Conservation (phyloP, 2,113 vertebrate genomes). For the Trachemys scripta region DNA sequence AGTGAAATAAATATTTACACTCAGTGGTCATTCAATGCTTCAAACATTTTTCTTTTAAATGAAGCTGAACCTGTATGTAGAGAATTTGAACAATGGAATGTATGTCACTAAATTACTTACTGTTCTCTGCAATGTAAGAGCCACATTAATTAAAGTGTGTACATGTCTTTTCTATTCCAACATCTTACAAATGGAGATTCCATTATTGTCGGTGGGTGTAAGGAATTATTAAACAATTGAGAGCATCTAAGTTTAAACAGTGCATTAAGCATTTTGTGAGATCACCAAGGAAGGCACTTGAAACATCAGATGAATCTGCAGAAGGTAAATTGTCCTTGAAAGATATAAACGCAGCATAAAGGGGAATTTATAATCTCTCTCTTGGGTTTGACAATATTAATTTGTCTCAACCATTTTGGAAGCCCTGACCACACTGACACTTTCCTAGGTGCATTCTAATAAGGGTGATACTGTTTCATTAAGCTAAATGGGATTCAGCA, state of each 20-base stretch:
- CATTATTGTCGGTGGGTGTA: neutral
- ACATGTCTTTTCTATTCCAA: neutral
- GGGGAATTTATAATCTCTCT: slow-evolving; percentile 79
- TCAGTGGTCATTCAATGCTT: neutral
- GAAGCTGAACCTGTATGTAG: neutral
- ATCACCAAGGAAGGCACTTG: slow-evolving; percentile 47
- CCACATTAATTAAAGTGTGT: neutral
- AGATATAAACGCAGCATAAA: slow-evolving; percentile 73
- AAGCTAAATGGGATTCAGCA: slow-evolving; percentile 58
- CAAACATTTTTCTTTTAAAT: neutral
- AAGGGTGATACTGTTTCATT: slow-evolving; percentile 57
- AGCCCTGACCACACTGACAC: slow-evolving; percentile 63
- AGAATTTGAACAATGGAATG: neutral
- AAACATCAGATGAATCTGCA: slow-evolving; percentile 65
- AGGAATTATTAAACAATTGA: neutral
- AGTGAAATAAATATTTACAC: neutral
- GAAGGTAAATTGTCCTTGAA: slow-evolving; percentile 81
- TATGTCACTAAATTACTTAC: neutral
- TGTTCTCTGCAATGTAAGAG: neutral
- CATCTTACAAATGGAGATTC: neutral
- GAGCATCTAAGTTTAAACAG: slow-evolving; percentile 14
- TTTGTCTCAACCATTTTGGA: slow-evolving; percentile 80
- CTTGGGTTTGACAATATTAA: slow-evolving; percentile 82
- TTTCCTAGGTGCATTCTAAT: slow-evolving; percentile 79
- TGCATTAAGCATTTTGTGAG: slow-evolving; percentile 51